Conservation (phyloP, 2,797 vertebrate genomes). For the Melanotaenia boesemani region DNA sequence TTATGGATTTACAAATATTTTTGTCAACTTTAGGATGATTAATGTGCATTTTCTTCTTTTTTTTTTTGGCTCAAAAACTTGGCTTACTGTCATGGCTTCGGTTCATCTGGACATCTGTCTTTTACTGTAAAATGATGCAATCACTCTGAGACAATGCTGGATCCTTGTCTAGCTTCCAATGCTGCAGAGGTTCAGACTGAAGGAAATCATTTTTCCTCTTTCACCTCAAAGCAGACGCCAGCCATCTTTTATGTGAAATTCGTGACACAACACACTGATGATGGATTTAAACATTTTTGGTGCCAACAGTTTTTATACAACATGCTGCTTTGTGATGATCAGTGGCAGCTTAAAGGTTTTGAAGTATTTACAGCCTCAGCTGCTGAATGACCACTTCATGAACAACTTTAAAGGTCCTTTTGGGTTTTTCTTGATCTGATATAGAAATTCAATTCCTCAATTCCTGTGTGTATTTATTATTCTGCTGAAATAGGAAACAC, state of each 20-base stretch:
- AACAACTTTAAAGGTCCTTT: no score
- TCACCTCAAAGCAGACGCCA: slow-evolving; percentile 40
- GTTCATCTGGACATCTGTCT: slow-evolving; percentile 54
- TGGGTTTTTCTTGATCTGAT: no score
- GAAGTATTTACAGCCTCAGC: no score
- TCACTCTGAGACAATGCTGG: slow-evolving; percentile 54
- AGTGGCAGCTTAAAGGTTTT: neutral
- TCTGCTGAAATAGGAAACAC: no score
- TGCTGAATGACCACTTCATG: no score
- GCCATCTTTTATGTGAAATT: slow-evolving; percentile 39
- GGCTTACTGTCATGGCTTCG: slow-evolving; percentile 13
- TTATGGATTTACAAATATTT: slow-evolving; percentile 12
- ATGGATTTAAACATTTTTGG: slow-evolving; percentile 1
- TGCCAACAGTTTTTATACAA: neutral
- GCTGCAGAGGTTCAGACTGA: slow-evolving; percentile 38
- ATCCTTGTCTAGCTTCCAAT: slow-evolving; percentile 45
- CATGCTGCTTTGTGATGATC: no score
- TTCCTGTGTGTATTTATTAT: no score
- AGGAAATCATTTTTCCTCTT: slow-evolving; percentile 54
- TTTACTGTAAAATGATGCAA: slow-evolving; percentile 53
- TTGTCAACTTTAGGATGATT: slow-evolving; percentile 16
- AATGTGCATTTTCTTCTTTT: neutral
- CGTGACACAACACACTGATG: slow-evolving; percentile 18
- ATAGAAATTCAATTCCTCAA: no score
- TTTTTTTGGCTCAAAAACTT: slow-evolving; percentile 5